Evolutionary conservation across 2,888 invertebrate species (phyloP), one percentile per base, ranked within the genome.

Genomic region (Elysia crispata): DNA sequence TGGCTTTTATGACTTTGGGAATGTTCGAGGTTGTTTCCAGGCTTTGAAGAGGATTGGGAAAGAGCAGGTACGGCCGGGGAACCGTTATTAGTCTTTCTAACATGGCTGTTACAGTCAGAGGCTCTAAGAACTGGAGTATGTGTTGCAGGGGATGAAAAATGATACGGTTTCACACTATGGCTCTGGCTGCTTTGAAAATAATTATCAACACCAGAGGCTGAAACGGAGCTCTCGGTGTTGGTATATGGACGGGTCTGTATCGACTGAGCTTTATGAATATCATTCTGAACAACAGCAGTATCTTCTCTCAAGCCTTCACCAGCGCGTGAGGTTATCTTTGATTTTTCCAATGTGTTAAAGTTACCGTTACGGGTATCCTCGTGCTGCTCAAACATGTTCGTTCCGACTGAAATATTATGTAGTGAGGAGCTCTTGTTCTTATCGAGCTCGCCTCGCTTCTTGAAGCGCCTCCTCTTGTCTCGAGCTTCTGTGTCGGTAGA

Each of bases 401-500:
- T 20, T 28, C 73, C 79, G 15, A 73, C 64, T n/a, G 83, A 76
- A 49, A 89, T 75, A 80, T 87, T 86, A 81, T 85, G 85, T 77
- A 86, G 80, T 1, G 89, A 89, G n/a, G 83, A 85, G 82, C 86
- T 90, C 80, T 89, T 89, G n/a, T 83, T 81, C 80, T 85, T 85
- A 74, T 90, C 89, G 30, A 88, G 82, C 67, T 87, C 85, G 79
- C 86, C 85, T 69, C 86, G 87, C 67, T 86, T 87, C 73, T 85
- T 85, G 66, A 85, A 85, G 23, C 85, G 82, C 67, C 87, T 77
- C 64, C 85, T 84, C 66, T 86, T 85, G 60, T 85, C 86, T 49
- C 83, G 83, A 41, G 82, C 82, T 81, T 90, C 90, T 31, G 85
- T 86, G 81, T 90, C 90, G 11, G 89, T 87, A 1, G 88, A 89